phyloP scores from a whole-genome alignment of 2,113 vertebrate genomes.

The Sylvilagus bachmani region DNA sequence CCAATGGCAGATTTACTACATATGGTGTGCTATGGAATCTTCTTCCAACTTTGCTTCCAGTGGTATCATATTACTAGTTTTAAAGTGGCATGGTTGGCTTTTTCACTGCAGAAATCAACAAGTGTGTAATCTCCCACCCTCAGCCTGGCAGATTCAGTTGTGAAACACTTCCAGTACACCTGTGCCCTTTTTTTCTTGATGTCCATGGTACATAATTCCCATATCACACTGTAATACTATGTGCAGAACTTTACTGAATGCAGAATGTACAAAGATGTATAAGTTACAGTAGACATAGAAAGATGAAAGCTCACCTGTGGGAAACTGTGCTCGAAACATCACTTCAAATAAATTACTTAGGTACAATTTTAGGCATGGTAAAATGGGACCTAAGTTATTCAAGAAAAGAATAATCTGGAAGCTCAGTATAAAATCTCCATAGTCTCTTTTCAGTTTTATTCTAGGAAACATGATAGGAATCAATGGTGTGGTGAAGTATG shows the following conservation, averaged over 20 bases:
- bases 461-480: not conserved
- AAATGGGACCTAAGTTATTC: not conserved
- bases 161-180: not conserved
- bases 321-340: constrained; percentile 16
- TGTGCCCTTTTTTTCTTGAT: not conserved
- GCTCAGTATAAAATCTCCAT: not conserved
- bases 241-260: not conserved
- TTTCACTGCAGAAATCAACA: not conserved
- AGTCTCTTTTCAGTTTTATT: not conserved
- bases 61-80: not conserved
- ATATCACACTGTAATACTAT: not conserved
- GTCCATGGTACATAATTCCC: not conserved
- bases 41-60: not conserved
- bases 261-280: not conserved
- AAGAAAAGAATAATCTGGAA: not conserved
- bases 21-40: not conserved
- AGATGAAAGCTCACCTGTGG: not conserved
- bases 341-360: not conserved
- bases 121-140: not conserved
- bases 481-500: not conserved
- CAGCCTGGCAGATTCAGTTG: not conserved
- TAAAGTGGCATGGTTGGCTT: not conserved
- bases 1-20: not conserved
- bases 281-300: not conserved
- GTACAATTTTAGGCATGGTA: not conserved